Conservation (phyloP, 2,113 vertebrate genomes). For the Cynoglossus semilaevis region DNA sequence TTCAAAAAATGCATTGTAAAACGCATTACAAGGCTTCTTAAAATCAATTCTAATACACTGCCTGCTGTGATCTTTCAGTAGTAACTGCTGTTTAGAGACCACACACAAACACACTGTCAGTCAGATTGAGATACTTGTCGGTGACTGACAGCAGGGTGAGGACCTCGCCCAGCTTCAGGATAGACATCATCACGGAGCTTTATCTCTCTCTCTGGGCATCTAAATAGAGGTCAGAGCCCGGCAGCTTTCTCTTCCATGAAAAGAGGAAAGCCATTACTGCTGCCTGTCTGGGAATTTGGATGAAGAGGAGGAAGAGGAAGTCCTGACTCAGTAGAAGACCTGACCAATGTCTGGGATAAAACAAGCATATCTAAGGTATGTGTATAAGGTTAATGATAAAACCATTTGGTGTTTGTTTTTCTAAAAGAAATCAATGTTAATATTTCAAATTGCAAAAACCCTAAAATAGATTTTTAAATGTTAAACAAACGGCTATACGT, state of each 20-base stretch:
- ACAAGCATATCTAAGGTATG: too few species aligned
- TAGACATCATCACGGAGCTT: constrained; percentile 64
- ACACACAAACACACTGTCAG: constrained; percentile 1
- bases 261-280: constrained; percentile 55
- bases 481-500: too few species aligned
- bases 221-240: constrained; percentile 73
- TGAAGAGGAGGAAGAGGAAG: constrained; percentile 15
- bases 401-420: background rate
- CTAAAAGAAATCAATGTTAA: background rate
- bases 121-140: constrained; percentile 52
- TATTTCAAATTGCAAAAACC: too few species aligned
- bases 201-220: constrained; percentile 63
- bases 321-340: background rate
- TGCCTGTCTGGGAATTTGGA: constrained; percentile 23
- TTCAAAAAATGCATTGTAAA: too few species aligned
- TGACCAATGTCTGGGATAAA: too few species aligned
- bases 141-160: constrained; percentile 55
- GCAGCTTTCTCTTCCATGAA: constrained; percentile 35
- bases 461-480: too few species aligned
- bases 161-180: constrained; percentile 59
- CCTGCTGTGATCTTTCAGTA: background rate
- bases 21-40: background rate
- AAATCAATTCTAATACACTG: background rate
- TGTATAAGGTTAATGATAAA: background rate
- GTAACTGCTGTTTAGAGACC: constrained; percentile 5